A percentile compares a stretch with the other conserved stretches of the same genome.
Evolutionary conservation across 2,113 vertebrate species (phyloP).

Genomic region (Felis catus): DNA sequence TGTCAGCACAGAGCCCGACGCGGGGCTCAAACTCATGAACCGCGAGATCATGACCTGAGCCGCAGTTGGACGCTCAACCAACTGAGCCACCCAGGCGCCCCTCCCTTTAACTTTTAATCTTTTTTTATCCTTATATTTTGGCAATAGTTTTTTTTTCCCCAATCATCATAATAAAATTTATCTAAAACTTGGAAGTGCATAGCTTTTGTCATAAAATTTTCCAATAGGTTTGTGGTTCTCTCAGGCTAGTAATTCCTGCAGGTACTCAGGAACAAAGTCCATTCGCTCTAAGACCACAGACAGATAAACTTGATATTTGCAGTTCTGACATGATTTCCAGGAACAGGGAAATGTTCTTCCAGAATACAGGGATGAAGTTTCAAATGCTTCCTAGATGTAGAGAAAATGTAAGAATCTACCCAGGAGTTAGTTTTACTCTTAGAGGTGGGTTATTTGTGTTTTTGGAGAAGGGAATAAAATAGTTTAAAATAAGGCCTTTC

Average conservation of each 20-base stretch:
- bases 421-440: background rate
- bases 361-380: background rate
- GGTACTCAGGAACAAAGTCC: background rate
- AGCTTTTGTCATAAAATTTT: background rate
- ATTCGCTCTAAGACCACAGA: background rate
- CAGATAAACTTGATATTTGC: background rate
- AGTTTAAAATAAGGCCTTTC: constrained; percentile 12
- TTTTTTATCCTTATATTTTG: background rate
- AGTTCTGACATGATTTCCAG: background rate
- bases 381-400: background rate
- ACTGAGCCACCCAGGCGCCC: no score
- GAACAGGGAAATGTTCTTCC: background rate
- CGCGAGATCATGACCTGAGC: no score
- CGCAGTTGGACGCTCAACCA: no score
- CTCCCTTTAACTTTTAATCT: background rate
- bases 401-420: background rate
- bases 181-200: background rate
- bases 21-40: no score
- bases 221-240: background rate
- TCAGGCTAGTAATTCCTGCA: background rate
- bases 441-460: background rate
- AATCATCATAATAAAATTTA: background rate
- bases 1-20: no score
- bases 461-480: constrained; percentile 2
- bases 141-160: background rate